phyloP scores from a whole-genome alignment of 2,797 vertebrate species.

The Protosalanx chinensis region DNA sequence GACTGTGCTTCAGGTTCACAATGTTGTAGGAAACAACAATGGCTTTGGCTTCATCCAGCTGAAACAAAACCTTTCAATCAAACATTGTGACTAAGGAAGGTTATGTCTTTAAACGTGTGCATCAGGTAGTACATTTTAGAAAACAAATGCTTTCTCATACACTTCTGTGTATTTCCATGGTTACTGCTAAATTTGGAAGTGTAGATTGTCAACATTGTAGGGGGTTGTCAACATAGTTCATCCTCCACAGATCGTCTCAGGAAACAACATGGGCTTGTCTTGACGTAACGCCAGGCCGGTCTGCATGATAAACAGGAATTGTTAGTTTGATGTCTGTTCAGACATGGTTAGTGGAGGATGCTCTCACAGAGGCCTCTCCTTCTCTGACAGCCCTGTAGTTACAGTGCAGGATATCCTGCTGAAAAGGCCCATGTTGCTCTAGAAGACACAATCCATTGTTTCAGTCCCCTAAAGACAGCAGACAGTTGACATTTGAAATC shows the following conservation, averaged over 20 bases:
- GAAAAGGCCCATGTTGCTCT: conserved; percentile 12
- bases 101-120: not conserved
- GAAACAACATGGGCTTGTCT: conserved; percentile 32
- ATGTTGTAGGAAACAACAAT: not conserved
- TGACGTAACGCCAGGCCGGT: conserved; percentile 45
- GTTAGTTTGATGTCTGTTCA: conserved; percentile 33
- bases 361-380: conserved; percentile 31
- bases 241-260: conserved; percentile 39
- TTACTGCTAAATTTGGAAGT: not conserved
- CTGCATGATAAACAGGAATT: conserved; percentile 65
- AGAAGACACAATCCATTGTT: conserved; percentile 13
- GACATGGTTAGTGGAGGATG: conserved; percentile 26
- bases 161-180: not conserved
- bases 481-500: not conserved
- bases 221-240: conserved; percentile 34
- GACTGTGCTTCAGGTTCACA: not conserved
- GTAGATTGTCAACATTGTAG: not conserved
- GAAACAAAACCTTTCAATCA: not conserved
- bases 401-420: conserved; percentile 58
- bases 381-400: conserved; percentile 43
- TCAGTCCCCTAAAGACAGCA: not conserved
- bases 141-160: not conserved
- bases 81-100: no score
- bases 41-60: not conserved
- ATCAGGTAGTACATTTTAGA: not conserved